Evolutionary conservation across 2,888 invertebrate species (phyloP), one percentile per base, ranked within the genome.

Genomic region (Folsomia candida): DNA sequence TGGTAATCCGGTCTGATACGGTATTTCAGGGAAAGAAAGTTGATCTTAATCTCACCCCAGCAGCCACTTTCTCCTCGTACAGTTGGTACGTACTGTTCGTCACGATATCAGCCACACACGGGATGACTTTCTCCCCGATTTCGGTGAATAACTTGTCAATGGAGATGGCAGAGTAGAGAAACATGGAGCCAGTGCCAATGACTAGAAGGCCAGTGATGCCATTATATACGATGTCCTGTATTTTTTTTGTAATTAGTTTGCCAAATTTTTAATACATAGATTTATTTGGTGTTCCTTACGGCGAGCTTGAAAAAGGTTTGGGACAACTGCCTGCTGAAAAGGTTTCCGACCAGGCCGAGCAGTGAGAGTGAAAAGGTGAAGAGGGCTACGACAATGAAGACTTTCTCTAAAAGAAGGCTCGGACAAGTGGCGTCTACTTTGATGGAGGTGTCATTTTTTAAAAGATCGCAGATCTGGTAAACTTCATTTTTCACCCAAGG

Each of bases 401-500:
- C 25, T 28, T 26, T 62, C 27, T 62, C 62, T 4, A 62, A n/a
- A 3, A 26, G 2, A 28, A 29, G 18, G 27, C 29, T 29, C 4
- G 62, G 62, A 29, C 62, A 62, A 4, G 62, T n/a, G 20, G 22
- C 2, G 18, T 26, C 29, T 22, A 62, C 3, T 4, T 25, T 59
- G 25, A 59, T 26, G 25, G 59, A 24, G 57, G 57, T 57, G 14
- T 25, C 18, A 29, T 62, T 62, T 28, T 28, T 27, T n/a, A 62
- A 18, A 27, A 27, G 26, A n/a, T 62, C 62, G 28, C 62, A 62
- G n/a, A 29, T 29, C 62, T 28, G 18, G 62, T 62, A 9, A 18
- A 62, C 29, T 18, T 28, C 29, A n/a, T 62, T 62, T n/a, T n/a
- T 62, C 4, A 62, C 29, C 62, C 62, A 62, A n/a, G 62, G n/a